Percentiles rank a stretch among this genome's conserved stretches.
Conservation (phyloP, 2,113 vertebrate species). For the Ctenodactylus gundi region DNA sequence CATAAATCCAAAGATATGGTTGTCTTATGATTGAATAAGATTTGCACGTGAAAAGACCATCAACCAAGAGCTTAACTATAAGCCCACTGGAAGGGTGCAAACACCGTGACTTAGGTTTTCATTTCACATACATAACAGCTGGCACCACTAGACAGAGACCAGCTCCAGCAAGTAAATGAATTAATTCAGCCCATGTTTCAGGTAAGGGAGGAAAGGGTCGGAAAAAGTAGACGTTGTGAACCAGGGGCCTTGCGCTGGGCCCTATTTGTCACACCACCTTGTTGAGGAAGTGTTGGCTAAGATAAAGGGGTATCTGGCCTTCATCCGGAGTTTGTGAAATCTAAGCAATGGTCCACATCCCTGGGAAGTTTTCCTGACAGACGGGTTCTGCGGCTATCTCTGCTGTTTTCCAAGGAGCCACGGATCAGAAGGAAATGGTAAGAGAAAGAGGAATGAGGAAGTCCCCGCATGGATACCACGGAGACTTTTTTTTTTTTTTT, state of each 20-base stretch:
- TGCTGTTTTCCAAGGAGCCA: not conserved
- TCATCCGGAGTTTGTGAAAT: not conserved
- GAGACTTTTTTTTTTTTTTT: not conserved
- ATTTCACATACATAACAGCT: not conserved
- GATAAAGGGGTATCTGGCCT: not conserved
- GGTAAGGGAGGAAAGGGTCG: not conserved
- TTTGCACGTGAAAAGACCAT: not conserved
- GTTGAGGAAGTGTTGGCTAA: not conserved
- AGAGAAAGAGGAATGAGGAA: not conserved
- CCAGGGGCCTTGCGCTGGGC: not conserved
- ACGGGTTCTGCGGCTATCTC: not conserved
- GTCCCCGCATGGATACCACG: not conserved
- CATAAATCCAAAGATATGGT: not conserved
- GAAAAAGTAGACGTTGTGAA: not conserved
- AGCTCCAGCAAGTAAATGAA: no score
- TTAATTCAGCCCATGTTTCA: not conserved
- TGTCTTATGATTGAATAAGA: not conserved
- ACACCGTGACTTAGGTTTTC: not conserved
- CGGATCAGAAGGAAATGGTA: not conserved
- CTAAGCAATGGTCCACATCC: not conserved
- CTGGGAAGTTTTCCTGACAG: not conserved
- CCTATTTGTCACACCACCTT: not conserved
- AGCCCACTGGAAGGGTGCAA: not conserved
- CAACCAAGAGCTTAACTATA: not conserved
- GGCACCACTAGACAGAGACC: not conserved